Conservation (phyloP, 1,140 invertebrate species). For the Gonatopus flavifemur region DNA sequence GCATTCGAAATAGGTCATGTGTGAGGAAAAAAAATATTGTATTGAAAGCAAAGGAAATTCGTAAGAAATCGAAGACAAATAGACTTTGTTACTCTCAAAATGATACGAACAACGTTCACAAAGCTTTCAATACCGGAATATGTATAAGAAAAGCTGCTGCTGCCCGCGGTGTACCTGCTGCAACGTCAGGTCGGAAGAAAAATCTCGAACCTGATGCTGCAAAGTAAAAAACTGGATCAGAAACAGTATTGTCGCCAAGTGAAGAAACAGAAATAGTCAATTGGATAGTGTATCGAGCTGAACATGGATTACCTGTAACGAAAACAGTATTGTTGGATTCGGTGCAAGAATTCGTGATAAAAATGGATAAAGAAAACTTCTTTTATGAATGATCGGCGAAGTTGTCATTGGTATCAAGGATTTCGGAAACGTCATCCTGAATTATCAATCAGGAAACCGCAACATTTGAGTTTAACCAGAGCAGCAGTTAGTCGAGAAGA, state of each 20-base stretch:
- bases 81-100: neutral
- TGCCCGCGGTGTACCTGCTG: neutral
- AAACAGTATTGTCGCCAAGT: neutral
- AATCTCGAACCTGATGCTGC: neutral
- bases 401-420: slow-evolving; percentile 29
- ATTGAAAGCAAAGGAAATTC: neutral
- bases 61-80: neutral
- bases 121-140: neutral
- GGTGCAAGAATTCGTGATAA: slow-evolving; percentile 38
- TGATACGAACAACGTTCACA: neutral
- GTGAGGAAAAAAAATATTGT: neutral
- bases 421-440: slow-evolving; percentile 27
- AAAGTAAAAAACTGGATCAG: neutral
- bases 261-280: neutral
- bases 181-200: slow-evolving; percentile 1
- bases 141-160: slow-evolving; percentile 8
- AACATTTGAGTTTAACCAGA: slow-evolving; percentile 25
- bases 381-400: slow-evolving; percentile 27
- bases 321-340: slow-evolving; percentile 34
- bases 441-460: slow-evolving; percentile 19
- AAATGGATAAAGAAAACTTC: slow-evolving; percentile 29
- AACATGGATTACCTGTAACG: slow-evolving; percentile 31
- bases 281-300: neutral
- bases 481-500: slow-evolving; percentile 19
- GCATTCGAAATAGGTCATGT: neutral